These are phyloP conservation scores for Hipparchia semele DNA, from an alignment of 2,888 invertebrate species.

Conservation along the genomic window DNA sequence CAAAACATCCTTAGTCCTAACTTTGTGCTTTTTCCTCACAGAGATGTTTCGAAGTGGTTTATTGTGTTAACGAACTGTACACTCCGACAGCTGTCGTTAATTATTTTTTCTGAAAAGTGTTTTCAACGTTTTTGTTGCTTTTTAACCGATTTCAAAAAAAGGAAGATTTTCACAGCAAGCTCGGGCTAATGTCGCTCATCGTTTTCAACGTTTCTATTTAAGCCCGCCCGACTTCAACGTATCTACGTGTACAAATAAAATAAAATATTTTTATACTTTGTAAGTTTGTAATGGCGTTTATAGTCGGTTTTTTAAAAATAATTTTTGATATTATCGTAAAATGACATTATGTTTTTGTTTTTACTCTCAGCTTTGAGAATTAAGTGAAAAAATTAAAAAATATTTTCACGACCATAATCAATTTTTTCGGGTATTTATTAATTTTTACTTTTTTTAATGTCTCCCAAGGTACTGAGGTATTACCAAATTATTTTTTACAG, in stretches of 20 bases:
- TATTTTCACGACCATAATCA: too few relatives aligned
- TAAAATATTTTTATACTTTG: too few relatives aligned
- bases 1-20: conserved; percentile 19
- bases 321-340: neutral
- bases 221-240: too few relatives aligned
- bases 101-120: conserved; percentile 12
- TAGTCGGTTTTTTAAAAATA: too few relatives aligned
- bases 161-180: too few relatives aligned
- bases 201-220: too few relatives aligned
- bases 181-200: too few relatives aligned
- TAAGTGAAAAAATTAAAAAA: neutral
- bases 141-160: neutral
- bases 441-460: neutral
- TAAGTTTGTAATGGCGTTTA: too few relatives aligned
- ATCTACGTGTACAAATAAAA: too few relatives aligned
- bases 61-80: conserved; percentile 16
- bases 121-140: neutral
- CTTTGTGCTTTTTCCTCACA: conserved; percentile 16
- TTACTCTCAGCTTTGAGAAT: neutral
- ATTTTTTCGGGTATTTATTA: neutral
- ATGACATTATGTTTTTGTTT: neutral
- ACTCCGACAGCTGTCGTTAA: conserved; percentile 13
- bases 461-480: too few relatives aligned
- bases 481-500: too few relatives aligned
- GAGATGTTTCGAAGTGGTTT: conserved; percentile 18